These are phyloP conservation scores for Amphilophus citrinellus DNA, from an alignment of 2,113 vertebrate species.

Conservation along the genomic window DNA sequence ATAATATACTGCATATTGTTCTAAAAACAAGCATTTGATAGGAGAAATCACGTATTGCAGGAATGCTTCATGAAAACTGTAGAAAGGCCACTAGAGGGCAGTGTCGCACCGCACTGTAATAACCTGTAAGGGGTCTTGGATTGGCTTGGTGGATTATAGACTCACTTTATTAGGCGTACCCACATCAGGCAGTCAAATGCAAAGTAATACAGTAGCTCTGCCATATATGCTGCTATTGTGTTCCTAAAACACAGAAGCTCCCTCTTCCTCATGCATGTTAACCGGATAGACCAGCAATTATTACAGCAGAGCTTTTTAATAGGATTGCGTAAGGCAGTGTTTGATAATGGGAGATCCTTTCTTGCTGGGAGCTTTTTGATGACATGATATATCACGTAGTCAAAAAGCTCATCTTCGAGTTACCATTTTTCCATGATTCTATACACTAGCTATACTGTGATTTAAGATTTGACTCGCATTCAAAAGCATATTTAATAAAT, in stretches of 20 bases:
- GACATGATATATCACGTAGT: not conserved
- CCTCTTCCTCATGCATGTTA: not conserved
- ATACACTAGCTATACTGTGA: not conserved
- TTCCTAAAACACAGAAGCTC: not conserved
- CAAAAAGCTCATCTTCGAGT: not conserved
- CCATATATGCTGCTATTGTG: not conserved
- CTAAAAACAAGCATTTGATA: not conserved
- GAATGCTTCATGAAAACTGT: not conserved
- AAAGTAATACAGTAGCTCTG: not conserved
- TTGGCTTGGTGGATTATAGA: not conserved
- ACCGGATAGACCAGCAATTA: not conserved
- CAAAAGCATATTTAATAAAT: not conserved
- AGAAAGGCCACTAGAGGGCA: constrained; percentile 54
- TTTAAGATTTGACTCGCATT: not conserved
- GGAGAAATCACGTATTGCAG: not conserved
- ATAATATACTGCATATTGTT: not conserved
- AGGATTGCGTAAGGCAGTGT: not conserved
- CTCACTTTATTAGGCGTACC: not conserved
- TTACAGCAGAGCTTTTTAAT: not conserved
- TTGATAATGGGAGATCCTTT: not conserved
- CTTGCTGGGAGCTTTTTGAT: constrained; percentile 7
- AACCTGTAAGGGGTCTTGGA: not conserved
- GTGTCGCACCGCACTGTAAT: constrained; percentile 37
- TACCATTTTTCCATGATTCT: not conserved
- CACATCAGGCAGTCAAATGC: not conserved